phyloP scores from a whole-genome alignment of 2,888 invertebrate genomes.

The Hartigia nigra region DNA sequence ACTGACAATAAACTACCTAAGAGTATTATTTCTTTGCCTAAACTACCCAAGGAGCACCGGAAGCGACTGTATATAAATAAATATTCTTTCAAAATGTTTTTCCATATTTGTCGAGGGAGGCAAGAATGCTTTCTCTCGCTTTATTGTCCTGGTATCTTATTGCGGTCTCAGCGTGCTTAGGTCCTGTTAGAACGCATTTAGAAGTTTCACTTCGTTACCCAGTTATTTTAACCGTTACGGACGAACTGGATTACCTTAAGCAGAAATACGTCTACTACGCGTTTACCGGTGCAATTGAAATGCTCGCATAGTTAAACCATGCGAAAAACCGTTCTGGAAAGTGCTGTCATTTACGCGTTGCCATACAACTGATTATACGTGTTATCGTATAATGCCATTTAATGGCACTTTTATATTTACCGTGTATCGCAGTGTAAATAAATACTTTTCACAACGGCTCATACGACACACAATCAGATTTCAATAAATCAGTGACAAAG shows the following conservation, averaged over 20 bases:
- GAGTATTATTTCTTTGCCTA: neutral
- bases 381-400: neutral
- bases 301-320: neutral
- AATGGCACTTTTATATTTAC: neutral
- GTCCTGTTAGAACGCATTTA: slow-evolving; percentile 18
- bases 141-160: slow-evolving; percentile 20
- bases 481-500: neutral
- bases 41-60: neutral
- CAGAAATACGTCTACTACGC: neutral
- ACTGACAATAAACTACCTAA: neutral
- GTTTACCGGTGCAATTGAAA: neutral
- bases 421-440: neutral
- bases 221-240: slow-evolving; percentile 33
- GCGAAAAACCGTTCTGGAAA: neutral
- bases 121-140: slow-evolving; percentile 11
- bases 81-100: neutral
- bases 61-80: neutral
- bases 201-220: slow-evolving; percentile 26
- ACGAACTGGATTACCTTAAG: slow-evolving; percentile 33
- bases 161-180: slow-evolving; percentile 17
- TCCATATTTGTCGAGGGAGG: neutral
- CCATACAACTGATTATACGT: neutral
- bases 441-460: neutral
- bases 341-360: neutral
- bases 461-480: neutral